Conservation (phyloP, 2,797 vertebrate species). For the Anisognathus igniventris region DNA sequence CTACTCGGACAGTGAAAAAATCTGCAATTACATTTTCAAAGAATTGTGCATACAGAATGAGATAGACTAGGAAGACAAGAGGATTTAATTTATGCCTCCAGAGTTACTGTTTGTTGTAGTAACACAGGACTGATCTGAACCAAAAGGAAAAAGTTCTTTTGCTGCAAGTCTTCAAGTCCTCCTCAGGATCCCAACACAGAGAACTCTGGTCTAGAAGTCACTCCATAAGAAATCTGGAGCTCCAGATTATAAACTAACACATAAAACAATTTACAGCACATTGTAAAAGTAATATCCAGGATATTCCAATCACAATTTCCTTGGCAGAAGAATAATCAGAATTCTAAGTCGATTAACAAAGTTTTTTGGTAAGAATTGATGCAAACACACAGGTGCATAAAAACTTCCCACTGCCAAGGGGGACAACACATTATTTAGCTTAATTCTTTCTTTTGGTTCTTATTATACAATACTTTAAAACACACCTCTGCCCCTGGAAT, state of each 20-base stretch:
- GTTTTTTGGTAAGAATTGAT: neutral
- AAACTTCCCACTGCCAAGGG: neutral
- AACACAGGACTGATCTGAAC: neutral
- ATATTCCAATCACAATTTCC: neutral
- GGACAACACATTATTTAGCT: neutral
- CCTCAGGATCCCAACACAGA: neutral
- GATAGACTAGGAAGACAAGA: neutral
- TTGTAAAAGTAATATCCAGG: neutral
- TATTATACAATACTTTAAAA: neutral
- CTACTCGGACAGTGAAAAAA: neutral
- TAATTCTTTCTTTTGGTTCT: neutral
- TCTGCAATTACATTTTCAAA: neutral
- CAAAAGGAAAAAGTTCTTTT: neutral
- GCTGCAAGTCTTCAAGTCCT: neutral
- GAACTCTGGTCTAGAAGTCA: neutral
- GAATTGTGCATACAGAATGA: neutral
- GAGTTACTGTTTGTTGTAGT: neutral
- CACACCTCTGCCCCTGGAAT: neutral
- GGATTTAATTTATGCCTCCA: neutral
- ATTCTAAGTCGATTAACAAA: neutral
- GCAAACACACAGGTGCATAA: neutral
- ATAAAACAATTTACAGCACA: neutral
- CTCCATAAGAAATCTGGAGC: neutral
- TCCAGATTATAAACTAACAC: fast-evolving
- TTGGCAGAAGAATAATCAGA: neutral